These are phyloP conservation scores for Cephus pygmeus DNA, from an alignment of 2,888 invertebrate genomes.

Conservation along the genomic window DNA sequence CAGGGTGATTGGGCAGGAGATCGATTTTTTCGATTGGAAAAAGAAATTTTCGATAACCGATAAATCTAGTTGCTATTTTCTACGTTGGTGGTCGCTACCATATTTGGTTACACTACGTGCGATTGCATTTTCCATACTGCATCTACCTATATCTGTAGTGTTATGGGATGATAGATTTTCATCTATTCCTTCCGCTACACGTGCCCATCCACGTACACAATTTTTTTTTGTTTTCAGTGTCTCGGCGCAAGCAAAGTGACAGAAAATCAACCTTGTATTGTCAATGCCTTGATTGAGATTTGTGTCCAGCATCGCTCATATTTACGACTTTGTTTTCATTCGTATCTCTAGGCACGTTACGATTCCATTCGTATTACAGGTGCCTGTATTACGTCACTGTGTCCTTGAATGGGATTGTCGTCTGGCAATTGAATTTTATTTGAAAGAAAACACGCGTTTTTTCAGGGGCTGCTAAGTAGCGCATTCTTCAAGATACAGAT, in stretches of 20 bases:
- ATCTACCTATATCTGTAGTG: too few relatives aligned
- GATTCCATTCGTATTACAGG: background rate
- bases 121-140: too few relatives aligned
- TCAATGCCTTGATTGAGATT: background rate
- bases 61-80: too few relatives aligned
- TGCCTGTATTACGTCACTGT: too few relatives aligned
- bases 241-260: background rate
- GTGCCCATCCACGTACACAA: background rate
- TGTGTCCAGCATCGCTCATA: background rate
- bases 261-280: background rate
- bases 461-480: background rate
- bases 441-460: background rate
- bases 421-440: background rate
- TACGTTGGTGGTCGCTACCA: too few relatives aligned
- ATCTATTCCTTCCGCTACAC: too few relatives aligned
- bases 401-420: background rate
- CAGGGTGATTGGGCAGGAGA: too few relatives aligned
- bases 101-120: too few relatives aligned
- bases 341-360: background rate
- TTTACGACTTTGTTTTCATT: background rate
- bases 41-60: too few relatives aligned
- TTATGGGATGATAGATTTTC: too few relatives aligned
- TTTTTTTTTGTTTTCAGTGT: background rate
- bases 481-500: too few relatives aligned
- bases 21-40: too few relatives aligned